These are phyloP conservation scores for Pelochelys cantorii DNA, from an alignment of 2,797 vertebrate genomes.

Conservation along the genomic window DNA sequence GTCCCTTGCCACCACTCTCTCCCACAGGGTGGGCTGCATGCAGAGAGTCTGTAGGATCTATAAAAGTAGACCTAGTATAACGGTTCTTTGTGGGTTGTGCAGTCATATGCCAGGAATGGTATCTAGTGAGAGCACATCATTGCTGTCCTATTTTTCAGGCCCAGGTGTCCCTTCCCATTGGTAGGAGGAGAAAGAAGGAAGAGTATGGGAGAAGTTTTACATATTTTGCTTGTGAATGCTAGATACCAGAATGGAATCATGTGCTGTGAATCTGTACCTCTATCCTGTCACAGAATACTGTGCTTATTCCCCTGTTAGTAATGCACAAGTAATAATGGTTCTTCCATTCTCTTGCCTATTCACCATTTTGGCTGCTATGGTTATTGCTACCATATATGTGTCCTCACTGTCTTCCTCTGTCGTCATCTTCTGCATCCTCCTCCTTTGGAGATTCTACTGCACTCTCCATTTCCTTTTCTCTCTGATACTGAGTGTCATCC, in stretches of 20 bases:
- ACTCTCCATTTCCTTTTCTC: neutral
- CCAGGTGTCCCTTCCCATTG: neutral
- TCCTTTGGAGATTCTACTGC: neutral
- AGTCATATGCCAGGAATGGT: accelerated
- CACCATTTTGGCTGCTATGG: neutral
- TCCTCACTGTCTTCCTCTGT: neutral
- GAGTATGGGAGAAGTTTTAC: neutral
- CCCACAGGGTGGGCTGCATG: neutral
- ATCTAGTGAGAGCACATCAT: neutral
- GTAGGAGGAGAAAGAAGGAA: neutral
- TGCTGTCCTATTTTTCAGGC: neutral
- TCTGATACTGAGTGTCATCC: neutral
- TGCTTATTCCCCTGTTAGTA: neutral
- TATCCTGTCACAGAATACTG: neutral
- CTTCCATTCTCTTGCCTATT: neutral
- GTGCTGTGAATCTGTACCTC: neutral
- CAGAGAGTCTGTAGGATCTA: neutral
- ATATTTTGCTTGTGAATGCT: neutral
- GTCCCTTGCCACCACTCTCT: neutral
- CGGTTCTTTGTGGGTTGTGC: neutral
- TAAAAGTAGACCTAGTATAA: accelerated
- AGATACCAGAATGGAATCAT: neutral
- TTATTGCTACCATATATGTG: neutral
- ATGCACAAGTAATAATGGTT: neutral
- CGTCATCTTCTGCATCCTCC: neutral